Conservation (phyloP, 2,888 invertebrate species). For the Morpho helenor region DNA sequence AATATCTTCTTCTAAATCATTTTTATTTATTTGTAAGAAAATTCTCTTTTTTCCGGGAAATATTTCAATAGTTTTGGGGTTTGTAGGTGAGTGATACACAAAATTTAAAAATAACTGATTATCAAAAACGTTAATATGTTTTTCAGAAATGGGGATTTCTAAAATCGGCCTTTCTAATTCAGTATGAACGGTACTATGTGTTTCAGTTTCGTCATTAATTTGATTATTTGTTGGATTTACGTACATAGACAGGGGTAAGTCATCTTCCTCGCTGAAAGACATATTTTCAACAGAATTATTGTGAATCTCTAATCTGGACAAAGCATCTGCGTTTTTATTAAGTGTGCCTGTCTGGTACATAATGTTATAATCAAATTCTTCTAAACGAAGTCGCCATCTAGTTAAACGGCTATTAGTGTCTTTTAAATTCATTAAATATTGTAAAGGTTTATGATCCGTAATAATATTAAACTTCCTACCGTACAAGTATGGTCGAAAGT, state of each 20-base stretch:
- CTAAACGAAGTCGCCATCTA: conserved; percentile 23
- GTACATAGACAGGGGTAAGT: background rate
- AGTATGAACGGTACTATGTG: conserved; percentile 12
- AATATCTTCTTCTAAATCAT: conserved; percentile 27
- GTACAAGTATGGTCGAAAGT: conserved; percentile 24
- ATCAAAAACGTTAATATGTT: conserved; percentile 16
- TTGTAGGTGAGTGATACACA: conserved; percentile 17
- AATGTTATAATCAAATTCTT: conserved; percentile 19
- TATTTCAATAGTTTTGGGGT: conserved; percentile 15
- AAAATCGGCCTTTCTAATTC: conserved; percentile 8
- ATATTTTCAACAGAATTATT: conserved; percentile 10
- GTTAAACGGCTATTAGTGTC: conserved; percentile 31
- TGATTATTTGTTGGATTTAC: conserved; percentile 1
- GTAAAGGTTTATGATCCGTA: conserved; percentile 19
- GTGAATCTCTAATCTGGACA: conserved; percentile 17
- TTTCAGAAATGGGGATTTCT: conserved; percentile 16
- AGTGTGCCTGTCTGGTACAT: conserved; percentile 19
- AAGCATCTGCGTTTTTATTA: conserved; percentile 21
- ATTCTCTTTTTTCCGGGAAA: conserved; percentile 22
- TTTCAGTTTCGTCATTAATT: background rate
- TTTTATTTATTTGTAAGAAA: conserved; percentile 25
- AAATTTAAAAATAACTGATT: conserved; percentile 11
- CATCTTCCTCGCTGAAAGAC: too few species aligned
- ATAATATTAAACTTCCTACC: conserved; percentile 25
- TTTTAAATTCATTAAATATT: background rate